These are phyloP conservation scores for Fukomys damarensis DNA, from an alignment of 2,113 vertebrate genomes.

Conservation along the genomic window DNA sequence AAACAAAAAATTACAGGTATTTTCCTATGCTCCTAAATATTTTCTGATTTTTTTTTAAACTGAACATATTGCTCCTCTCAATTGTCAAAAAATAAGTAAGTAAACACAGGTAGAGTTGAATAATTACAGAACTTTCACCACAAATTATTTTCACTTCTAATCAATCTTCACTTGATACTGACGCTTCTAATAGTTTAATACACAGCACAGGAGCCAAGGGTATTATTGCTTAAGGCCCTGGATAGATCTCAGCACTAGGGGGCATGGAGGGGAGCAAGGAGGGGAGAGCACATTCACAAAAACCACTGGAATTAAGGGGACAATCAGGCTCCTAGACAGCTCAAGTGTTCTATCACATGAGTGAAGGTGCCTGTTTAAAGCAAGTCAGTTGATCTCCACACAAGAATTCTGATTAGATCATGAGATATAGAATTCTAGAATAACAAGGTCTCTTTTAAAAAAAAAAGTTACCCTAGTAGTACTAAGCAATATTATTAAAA, in stretches of 20 bases:
- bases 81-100: background rate
- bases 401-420: conserved; percentile 68
- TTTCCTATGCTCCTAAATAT: background rate
- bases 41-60: conserved; percentile 31
- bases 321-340: background rate
- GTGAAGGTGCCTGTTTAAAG: conserved; percentile 49
- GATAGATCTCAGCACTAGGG: background rate
- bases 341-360: conserved; percentile 69
- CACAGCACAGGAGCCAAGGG: background rate
- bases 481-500: conserved; percentile 41
- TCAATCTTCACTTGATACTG: background rate
- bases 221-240: background rate
- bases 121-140: conserved; percentile 51
- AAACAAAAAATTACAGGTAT: conserved; percentile 3
- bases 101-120: background rate
- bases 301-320: background rate
- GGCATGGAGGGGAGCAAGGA: background rate
- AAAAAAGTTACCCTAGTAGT: conserved; percentile 27
- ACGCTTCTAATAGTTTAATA: conserved; percentile 60
- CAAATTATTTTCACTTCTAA: conserved; percentile 45
- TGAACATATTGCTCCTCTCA: conserved; percentile 39
- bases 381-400: conserved; percentile 74
- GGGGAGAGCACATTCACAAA: background rate
- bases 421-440: conserved; percentile 46
- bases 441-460: conserved; percentile 66